Evolutionary conservation across 2,113 vertebrate genomes (phyloP), one percentile per base, ranked within the genome.

Genomic region (Cettia cetti): DNA sequence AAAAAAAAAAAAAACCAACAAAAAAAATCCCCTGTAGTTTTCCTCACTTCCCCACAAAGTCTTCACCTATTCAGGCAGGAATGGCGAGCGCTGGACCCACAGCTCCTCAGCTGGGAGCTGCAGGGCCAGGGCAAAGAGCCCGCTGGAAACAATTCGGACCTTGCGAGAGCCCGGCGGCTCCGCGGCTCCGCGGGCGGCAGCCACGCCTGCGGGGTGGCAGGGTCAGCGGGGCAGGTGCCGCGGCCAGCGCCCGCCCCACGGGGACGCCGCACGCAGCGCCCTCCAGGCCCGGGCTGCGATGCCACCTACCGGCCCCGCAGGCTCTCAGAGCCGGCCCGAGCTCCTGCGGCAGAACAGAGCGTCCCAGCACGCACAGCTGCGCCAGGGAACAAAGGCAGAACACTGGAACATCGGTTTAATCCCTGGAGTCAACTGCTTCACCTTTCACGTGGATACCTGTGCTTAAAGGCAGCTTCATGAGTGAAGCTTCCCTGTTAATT

Each of bases 231-330:
- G 28, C 56, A 60, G 27, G 16, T 3, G 23, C 42, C 6, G n/a
- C n/a, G n/a, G n/a, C n/a, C n/a, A n/a, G n/a, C n/a, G n/a, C n/a
- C n/a, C n/a, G n/a, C n/a, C n/a, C n/a, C n/a, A n/a, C 0, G 12
- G 47, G 50, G 45, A 35, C 50, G 3, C 19, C 0, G 59, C 74
- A 7, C 15, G 6, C 11, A 2, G 3, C 4, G 23, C 2, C 5
- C 1, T 21, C 47, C 84, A 54, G 37, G 23, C 54, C 4, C 23
- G 69, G 83, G 28, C 86, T 93, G 50, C 75, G 86, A n/a, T 92
- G 96, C 94, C 96, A 95, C 83, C 94, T 96, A 60, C 89, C 18
- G 94, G 89, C 81, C 60, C 54, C 49, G 9, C 47, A 4, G 40
- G 20, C 26, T 44, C 28, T 7, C 65, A 31, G 74, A 49, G 53